These are phyloP conservation scores for Rhinophrynus dorsalis DNA, from an alignment of 2,797 vertebrate genomes.

Conservation along the genomic window DNA sequence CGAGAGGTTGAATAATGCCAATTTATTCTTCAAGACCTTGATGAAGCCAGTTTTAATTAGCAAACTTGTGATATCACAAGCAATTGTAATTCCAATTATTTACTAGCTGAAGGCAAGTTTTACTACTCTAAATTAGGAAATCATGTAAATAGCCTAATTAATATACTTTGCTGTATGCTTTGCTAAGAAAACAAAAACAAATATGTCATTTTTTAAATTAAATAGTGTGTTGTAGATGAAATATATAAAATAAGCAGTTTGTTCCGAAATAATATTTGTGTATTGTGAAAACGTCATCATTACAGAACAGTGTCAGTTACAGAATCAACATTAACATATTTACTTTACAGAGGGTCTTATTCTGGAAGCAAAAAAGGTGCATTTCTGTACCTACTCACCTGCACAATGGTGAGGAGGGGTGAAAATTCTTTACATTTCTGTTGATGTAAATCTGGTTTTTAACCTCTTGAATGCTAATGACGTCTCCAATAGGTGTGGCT, in stretches of 20 bases:
- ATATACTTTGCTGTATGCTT: slow-evolving; percentile 74
- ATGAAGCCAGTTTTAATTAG: slow-evolving; percentile 74
- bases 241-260: slow-evolving; percentile 64
- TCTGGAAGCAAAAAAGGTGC: too few species aligned
- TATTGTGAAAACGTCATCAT: slow-evolving; percentile 1
- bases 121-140: slow-evolving; percentile 70
- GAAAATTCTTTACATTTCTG: too few species aligned
- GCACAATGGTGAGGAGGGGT: too few species aligned
- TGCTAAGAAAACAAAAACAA: slow-evolving; percentile 73
- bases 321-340: too few species aligned
- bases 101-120: slow-evolving; percentile 75
- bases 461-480: too few species aligned
- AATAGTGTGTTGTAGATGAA: slow-evolving; percentile 60
- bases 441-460: too few species aligned
- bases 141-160: slow-evolving; percentile 81
- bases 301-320: background rate
- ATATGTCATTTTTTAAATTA: slow-evolving; percentile 71
- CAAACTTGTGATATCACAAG: slow-evolving; percentile 70
- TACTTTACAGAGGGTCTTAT: too few species aligned
- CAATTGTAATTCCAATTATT: slow-evolving; percentile 79
- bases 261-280: slow-evolving; percentile 43
- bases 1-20: slow-evolving; percentile 47
- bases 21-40: slow-evolving; percentile 69
- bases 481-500: too few species aligned
- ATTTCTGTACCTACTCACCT: too few species aligned